Evolutionary conservation across 2,797 vertebrate genomes (phyloP).

Genomic region (Squalus acanthias): DNA sequence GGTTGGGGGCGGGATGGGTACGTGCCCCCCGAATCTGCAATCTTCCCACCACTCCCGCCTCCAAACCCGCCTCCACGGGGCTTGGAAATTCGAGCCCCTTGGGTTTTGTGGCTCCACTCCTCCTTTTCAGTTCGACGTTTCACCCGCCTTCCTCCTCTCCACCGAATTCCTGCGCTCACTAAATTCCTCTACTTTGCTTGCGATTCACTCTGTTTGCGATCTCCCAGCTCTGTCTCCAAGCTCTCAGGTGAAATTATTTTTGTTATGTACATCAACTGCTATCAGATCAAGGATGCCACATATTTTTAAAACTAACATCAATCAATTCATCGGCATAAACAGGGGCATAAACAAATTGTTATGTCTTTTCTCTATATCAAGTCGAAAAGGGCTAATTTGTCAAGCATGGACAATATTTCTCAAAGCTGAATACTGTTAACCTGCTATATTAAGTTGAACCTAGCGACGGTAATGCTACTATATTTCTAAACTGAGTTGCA

Average conservation of each 20-base stretch:
- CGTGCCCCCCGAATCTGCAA: too few species aligned
- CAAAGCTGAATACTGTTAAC: not conserved
- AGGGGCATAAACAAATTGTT: not conserved
- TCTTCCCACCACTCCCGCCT: too few species aligned
- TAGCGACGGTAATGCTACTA: not conserved
- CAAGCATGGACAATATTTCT: not conserved
- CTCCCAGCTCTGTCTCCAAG: too few species aligned
- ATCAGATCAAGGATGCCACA: not conserved
- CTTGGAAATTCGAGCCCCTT: too few species aligned
- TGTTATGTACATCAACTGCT: not conserved
- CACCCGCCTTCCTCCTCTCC: too few species aligned
- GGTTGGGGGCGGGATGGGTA: too few species aligned
- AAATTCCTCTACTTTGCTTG: too few species aligned
- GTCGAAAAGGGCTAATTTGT: not conserved
- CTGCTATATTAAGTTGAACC: not conserved
- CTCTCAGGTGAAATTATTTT: not conserved
- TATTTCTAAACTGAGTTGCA: not conserved
- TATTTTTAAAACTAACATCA: not conserved
- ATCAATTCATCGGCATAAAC: not conserved
- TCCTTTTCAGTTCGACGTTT: too few species aligned
- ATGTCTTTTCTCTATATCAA: not conserved
- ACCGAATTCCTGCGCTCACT: too few species aligned
- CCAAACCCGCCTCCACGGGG: too few species aligned
- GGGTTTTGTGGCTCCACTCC: too few species aligned
- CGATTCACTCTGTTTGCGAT: too few species aligned